A percentile compares a stretch with the other conserved stretches of the same genome.
Evolutionary conservation across 2,797 vertebrate species (phyloP).

Genomic region (Pangasius macronema): DNA sequence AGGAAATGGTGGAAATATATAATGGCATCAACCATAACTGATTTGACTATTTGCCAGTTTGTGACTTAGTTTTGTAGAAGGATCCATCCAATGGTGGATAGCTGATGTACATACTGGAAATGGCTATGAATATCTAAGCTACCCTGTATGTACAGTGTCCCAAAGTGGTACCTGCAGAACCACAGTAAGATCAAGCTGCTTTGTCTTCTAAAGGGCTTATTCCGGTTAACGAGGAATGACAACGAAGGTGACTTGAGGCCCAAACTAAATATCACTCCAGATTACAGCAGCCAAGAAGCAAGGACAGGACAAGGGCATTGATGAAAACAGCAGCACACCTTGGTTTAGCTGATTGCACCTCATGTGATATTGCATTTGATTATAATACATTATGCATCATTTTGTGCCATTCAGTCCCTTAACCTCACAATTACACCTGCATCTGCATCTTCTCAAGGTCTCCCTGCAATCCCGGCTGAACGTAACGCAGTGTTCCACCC

Average conservation of each 20-base stretch:
- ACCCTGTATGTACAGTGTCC: no score
- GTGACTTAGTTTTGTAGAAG: background rate
- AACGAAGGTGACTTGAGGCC: conserved; percentile 3
- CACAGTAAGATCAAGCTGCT: background rate
- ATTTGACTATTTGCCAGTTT: background rate
- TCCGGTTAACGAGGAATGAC: background rate
- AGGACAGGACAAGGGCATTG: conserved; percentile 8
- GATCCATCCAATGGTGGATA: background rate
- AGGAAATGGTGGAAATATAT: background rate
- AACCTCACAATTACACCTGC: conserved; percentile 28
- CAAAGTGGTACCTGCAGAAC: background rate
- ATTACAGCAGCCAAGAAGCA: background rate
- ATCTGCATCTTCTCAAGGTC: conserved; percentile 26
- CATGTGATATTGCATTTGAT: conserved; percentile 16
- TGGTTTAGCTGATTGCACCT: conserved; percentile 5
- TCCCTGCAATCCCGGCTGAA: background rate
- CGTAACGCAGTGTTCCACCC: background rate
- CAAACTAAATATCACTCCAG: conserved; percentile 12
- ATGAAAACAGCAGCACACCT: conserved; percentile 9
- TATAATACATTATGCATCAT: conserved; percentile 22
- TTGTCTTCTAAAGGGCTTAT: background rate
- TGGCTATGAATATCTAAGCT: background rate
- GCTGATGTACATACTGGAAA: background rate
- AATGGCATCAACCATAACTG: background rate
- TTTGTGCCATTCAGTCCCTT: conserved; percentile 10